phyloP scores from a whole-genome alignment of 2,888 invertebrate genomes.

The Mimumesa dahlbomi region DNA sequence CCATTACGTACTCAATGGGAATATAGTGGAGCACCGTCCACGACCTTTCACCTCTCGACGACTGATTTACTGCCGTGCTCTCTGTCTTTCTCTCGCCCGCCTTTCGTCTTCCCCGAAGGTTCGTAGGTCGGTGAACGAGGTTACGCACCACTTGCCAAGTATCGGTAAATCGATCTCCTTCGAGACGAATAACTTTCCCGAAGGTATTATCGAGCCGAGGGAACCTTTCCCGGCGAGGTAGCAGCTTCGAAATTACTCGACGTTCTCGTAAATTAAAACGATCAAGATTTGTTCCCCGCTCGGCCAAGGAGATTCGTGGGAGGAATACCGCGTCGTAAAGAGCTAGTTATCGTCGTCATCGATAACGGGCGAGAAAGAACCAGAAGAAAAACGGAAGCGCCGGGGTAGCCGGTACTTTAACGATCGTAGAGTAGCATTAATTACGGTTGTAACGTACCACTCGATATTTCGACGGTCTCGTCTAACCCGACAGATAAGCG shows the following conservation, averaged over 20 bases:
- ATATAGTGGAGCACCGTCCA: slow-evolving; percentile 57
- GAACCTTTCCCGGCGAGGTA: neutral
- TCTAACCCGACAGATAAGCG: neutral
- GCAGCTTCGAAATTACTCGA: no score
- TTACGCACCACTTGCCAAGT: slow-evolving; percentile 57
- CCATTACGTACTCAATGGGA: slow-evolving; percentile 57
- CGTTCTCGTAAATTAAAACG: no score
- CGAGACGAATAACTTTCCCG: neutral
- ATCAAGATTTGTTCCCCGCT: no score
- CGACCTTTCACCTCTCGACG: slow-evolving; percentile 66
- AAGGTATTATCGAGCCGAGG: neutral
- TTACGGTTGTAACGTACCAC: no score
- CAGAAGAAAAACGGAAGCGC: neutral
- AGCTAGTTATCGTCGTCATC: no score
- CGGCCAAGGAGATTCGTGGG: no score
- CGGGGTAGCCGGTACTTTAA: neutral
- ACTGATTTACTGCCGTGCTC: slow-evolving; percentile 66
- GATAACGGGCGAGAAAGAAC: neutral
- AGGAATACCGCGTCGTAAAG: no score
- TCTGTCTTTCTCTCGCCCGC: slow-evolving; percentile 13
- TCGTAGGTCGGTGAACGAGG: slow-evolving; percentile 16
- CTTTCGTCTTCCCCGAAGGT: slow-evolving; percentile 5
- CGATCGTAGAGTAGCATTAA: neutral
- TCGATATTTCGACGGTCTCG: no score
- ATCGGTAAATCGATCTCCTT: slow-evolving; percentile 39